These are phyloP conservation scores for Andinoacara biseriatus DNA, from an alignment of 2,113 vertebrate species.

Conservation along the genomic window DNA sequence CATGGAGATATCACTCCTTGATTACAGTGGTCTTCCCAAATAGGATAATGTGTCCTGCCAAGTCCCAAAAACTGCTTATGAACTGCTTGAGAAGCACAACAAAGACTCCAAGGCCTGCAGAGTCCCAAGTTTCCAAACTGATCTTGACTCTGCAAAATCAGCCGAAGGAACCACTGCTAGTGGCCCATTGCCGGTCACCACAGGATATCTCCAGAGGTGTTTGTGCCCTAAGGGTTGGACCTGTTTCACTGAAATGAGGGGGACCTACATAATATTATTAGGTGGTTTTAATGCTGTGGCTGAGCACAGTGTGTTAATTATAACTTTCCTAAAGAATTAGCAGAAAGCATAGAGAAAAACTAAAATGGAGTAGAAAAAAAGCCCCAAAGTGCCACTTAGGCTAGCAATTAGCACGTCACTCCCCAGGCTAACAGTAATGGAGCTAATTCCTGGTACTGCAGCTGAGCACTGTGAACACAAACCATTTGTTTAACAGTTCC, in stretches of 20 bases:
- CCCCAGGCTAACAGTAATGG: constrained; percentile 43
- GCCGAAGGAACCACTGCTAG: too few species aligned
- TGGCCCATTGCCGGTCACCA: background rate
- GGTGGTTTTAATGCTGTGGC: background rate
- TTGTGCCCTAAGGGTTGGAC: background rate
- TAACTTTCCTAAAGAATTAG: constrained; percentile 4
- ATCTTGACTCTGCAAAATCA: too few species aligned
- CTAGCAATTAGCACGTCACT: constrained; percentile 56
- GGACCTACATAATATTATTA: background rate
- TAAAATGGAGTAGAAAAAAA: constrained; percentile 34
- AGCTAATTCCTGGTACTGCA: constrained; percentile 46
- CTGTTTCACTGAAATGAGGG: background rate
- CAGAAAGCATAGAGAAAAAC: constrained; percentile 21
- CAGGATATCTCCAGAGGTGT: background rate
- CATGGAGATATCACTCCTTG: background rate
- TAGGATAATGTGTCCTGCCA: background rate
- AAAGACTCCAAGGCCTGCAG: too few species aligned
- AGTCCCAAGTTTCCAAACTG: too few species aligned
- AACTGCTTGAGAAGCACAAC: background rate
- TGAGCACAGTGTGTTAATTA: constrained; percentile 13
- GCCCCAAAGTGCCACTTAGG: constrained; percentile 50
- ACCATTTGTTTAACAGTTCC: constrained; percentile 63
- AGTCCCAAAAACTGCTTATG: background rate
- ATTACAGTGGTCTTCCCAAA: background rate
- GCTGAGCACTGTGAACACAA: constrained; percentile 54